Percentiles rank a stretch among this genome's conserved stretches.
Conservation (phyloP, 2,888 invertebrate genomes). For the Melitaea athalia region DNA sequence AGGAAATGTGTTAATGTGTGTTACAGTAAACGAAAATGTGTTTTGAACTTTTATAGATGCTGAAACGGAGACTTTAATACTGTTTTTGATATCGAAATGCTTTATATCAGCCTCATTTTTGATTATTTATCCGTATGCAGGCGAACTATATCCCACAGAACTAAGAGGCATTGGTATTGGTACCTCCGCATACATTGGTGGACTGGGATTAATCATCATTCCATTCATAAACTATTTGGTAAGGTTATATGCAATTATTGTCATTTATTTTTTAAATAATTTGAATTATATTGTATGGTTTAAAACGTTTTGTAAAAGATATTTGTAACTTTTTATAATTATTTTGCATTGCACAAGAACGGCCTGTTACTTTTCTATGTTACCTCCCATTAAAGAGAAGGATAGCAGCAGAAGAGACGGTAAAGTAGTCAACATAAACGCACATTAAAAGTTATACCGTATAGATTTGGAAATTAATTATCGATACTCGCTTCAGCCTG, state of each 20-base stretch:
- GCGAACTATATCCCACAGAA: conserved; percentile 95
- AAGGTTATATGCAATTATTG: conserved; percentile 54
- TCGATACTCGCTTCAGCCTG: no score
- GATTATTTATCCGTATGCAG: conserved; percentile 96
- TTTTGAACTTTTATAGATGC: conserved; percentile 82
- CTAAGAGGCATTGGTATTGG: conserved; percentile 94
- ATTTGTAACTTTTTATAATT: no score
- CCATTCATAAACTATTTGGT: conserved; percentile 96
- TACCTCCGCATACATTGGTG: conserved; percentile 94
- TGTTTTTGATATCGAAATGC: conserved; percentile 92
- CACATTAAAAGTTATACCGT: no score
- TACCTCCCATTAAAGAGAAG: no score
- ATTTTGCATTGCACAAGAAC: no score
- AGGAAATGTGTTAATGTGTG: background rate
- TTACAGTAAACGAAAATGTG: background rate
- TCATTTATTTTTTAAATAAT: background rate
- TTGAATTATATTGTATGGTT: no score
- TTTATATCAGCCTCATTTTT: conserved; percentile 95
- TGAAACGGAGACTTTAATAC: conserved; percentile 86
- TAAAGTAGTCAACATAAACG: no score
- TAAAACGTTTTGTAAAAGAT: no score
- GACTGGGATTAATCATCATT: conserved; percentile 92
- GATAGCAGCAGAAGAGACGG: no score
- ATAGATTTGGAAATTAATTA: no score
- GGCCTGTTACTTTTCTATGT: no score